These are phyloP conservation scores for Epirrita christyi DNA, from an alignment of 2,888 invertebrate species.

Conservation along the genomic window DNA sequence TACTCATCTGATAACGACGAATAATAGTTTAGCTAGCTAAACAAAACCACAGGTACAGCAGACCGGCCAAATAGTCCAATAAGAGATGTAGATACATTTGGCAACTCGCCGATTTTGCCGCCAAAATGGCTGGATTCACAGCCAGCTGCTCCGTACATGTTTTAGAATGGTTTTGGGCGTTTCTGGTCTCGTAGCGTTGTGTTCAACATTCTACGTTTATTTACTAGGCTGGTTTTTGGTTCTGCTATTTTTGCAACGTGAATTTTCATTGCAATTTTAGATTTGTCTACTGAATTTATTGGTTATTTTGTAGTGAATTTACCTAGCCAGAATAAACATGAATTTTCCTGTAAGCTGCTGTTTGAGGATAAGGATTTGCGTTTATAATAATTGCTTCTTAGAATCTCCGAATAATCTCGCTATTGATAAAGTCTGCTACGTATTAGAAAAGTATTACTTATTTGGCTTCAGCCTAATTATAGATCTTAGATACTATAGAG, in stretches of 20 bases:
- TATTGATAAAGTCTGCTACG: no score
- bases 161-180: conserved; percentile 15
- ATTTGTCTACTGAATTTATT: conserved; percentile 12
- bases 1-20: no score
- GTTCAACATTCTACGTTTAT: conserved; percentile 21
- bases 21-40: no score
- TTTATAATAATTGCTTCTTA: not conserved
- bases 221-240: conserved; percentile 28
- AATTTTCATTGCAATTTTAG: conserved; percentile 7
- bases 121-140: conserved; percentile 32
- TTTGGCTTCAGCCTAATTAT: no score
- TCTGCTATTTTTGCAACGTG: conserved; percentile 25
- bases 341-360: not conserved
- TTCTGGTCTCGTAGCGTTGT: conserved; percentile 18
- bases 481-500: no score
- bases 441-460: no score
- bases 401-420: not conserved
- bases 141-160: conserved; percentile 18
- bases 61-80: conserved; percentile 14
- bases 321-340: not conserved
- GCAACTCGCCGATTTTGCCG: conserved; percentile 35
- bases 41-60: conserved; percentile 11
- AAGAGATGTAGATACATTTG: conserved; percentile 34
- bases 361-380: conserved; percentile 2
- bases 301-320: not conserved